phyloP scores from a whole-genome alignment of 2,888 invertebrate genomes.

The Eumerus sabulonum region DNA sequence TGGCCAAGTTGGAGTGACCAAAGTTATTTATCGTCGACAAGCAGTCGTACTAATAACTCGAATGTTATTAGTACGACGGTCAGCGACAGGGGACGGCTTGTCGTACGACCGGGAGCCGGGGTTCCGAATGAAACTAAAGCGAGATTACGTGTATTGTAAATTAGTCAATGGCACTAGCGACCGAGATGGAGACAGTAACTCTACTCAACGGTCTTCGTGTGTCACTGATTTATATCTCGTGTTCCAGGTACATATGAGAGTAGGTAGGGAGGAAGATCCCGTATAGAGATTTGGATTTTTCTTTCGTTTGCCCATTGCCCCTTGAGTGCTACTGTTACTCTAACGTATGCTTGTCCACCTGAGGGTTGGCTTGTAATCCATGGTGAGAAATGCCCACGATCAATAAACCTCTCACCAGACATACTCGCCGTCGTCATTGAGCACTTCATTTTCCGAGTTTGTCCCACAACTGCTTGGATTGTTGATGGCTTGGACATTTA shows the following conservation, averaged over 20 bases:
- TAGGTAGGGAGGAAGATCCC: conserved; percentile 34
- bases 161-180: conserved; percentile 54
- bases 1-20: conserved; percentile 51
- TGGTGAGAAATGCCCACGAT: conserved; percentile 60
- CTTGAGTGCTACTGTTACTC: conserved; percentile 40
- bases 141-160: conserved; percentile 57
- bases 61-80: conserved; percentile 61
- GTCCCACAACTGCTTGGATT: conserved; percentile 19
- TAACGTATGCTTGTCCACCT: conserved; percentile 24
- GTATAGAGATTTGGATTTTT: conserved; percentile 55
- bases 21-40: conserved; percentile 66
- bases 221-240: conserved; percentile 64
- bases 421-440: conserved; percentile 35
- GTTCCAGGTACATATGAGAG: conserved; percentile 40
- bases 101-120: not conserved
- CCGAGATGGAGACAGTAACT: conserved; percentile 39
- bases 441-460: conserved; percentile 56
- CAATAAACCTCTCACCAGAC: conserved; percentile 64
- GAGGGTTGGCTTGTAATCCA: conserved; percentile 64
- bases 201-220: conserved; percentile 43
- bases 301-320: conserved; percentile 25
- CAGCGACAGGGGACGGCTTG: not conserved
- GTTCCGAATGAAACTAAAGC: conserved; percentile 44
- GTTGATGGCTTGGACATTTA: conserved; percentile 30
- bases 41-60: conserved; percentile 64